Evolutionary conservation across 1,140 invertebrate species (phyloP), one percentile per base, ranked within the genome.

Genomic region (Cecropterus lyciades): DNA sequence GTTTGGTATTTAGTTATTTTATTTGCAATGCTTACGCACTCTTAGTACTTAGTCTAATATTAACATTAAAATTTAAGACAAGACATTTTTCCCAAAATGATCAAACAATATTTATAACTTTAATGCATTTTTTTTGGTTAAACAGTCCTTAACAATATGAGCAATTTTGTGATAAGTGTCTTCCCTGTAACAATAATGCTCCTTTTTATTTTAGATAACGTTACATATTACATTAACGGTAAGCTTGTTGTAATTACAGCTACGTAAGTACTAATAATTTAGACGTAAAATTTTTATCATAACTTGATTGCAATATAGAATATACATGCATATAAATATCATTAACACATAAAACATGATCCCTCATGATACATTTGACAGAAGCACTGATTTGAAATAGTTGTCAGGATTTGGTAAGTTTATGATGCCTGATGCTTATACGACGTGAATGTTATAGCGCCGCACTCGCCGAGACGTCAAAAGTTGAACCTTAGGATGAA

Each of bases 401-500:
- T 60, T 49, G 6, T 17, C 27, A 51, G 16, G 46, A 60, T 49
- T 20, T 59, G 67, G 78, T 81, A 80, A 81, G 72, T 79, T 27
- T 52, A 37, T 49, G 42, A 67, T 4, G 40, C 46, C 15, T 14
- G 30, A 77, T 79, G 79, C 80, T 90, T 72, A 89, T 83, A 73
- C 72, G 73, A 77, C 70, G 72, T 89, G 72, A 82, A 78, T 89
- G 82, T 93, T 93, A 84, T 95, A 99, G 98, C 98, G 76, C 98
- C 98, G 66, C 98, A 99, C 93, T 99, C 98, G 91, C 98, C 98
- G 75, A 95, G 98, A 86, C 95, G 98, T 65, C 97, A 98, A 94
- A 97, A 98, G 93, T 94, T 99, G 92, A 99, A 98, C 93, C 95
- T 99, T 89, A 95, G 98, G 79, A 99, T 99, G 98, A 99, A 99